These are phyloP conservation scores for Dynastes tityus DNA, from an alignment of 2,888 invertebrate species.

Conservation along the genomic window DNA sequence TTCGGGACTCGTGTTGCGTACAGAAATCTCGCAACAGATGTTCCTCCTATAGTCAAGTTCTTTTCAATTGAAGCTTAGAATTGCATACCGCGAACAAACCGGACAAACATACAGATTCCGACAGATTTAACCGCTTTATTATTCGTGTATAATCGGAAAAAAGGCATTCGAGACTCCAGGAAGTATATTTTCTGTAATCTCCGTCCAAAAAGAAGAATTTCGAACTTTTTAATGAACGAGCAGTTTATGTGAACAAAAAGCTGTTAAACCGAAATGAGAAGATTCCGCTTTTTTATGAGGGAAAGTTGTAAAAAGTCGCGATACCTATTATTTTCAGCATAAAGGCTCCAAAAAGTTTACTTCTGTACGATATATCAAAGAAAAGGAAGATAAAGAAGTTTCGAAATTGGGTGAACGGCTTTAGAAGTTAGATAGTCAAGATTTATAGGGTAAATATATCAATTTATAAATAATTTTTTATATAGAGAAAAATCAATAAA, in stretches of 20 bases:
- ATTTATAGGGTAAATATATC: too few species aligned
- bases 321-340: not conserved
- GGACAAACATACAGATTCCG: not conserved
- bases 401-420: too few species aligned
- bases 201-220: not conserved
- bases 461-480: too few species aligned
- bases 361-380: not conserved
- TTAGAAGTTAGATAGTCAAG: too few species aligned
- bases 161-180: not conserved
- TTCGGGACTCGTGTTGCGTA: slow-evolving; percentile 47
- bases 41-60: slow-evolving; percentile 1
- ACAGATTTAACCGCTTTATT: not conserved
- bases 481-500: not conserved
- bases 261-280: not conserved
- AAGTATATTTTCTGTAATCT: slow-evolving; percentile 2
- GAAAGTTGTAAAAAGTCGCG: not conserved
- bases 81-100: not conserved
- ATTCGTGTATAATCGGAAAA: not conserved
- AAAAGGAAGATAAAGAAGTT: not conserved
- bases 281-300: not conserved
- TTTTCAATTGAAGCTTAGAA: not conserved
- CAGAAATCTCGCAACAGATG: slow-evolving; percentile 54
- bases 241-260: slow-evolving; percentile 2
- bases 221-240: slow-evolving; percentile 8
- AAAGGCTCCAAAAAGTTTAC: not conserved